Percentiles rank a stretch among this genome's conserved stretches.
Evolutionary conservation across 2,888 invertebrate species (phyloP).

Genomic region (Morpho deidamia): DNA sequence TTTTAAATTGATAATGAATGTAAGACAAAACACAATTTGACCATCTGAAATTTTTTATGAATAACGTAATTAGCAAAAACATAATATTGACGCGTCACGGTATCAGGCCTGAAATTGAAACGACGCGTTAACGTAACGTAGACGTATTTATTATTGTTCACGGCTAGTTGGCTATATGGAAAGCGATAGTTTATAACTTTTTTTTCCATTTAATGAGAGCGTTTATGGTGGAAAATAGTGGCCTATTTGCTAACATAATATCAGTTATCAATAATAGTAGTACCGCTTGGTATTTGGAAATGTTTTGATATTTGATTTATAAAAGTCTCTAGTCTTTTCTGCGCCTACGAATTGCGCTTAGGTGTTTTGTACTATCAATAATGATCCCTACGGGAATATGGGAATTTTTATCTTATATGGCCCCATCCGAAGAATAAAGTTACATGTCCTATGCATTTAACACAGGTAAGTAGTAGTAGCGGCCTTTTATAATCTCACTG

Average conservation of each 20-base stretch:
- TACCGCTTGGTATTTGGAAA: neutral
- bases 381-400: too few species aligned
- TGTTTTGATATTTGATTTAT: too few species aligned
- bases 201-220: slow-evolving; percentile 3
- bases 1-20: too few species aligned
- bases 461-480: too few species aligned
- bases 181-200: slow-evolving; percentile 27
- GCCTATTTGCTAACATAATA: neutral
- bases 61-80: slow-evolving; percentile 8
- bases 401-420: too few species aligned
- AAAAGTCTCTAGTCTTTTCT: too few species aligned
- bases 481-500: too few species aligned
- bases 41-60: too few species aligned
- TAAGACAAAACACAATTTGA: neutral
- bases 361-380: too few species aligned
- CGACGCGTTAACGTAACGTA: slow-evolving; percentile 16
- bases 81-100: slow-evolving; percentile 42
- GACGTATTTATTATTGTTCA: slow-evolving; percentile 22
- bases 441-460: too few species aligned
- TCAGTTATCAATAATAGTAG: neutral
- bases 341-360: too few species aligned
- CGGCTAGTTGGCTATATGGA: slow-evolving; percentile 23
- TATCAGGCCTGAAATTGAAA: slow-evolving; percentile 49
- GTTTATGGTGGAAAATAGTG: slow-evolving; percentile 7
- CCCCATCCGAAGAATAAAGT: too few species aligned